Evolutionary conservation across 2,113 vertebrate genomes (phyloP).

Genomic region (Plestiodon gilberti): DNA sequence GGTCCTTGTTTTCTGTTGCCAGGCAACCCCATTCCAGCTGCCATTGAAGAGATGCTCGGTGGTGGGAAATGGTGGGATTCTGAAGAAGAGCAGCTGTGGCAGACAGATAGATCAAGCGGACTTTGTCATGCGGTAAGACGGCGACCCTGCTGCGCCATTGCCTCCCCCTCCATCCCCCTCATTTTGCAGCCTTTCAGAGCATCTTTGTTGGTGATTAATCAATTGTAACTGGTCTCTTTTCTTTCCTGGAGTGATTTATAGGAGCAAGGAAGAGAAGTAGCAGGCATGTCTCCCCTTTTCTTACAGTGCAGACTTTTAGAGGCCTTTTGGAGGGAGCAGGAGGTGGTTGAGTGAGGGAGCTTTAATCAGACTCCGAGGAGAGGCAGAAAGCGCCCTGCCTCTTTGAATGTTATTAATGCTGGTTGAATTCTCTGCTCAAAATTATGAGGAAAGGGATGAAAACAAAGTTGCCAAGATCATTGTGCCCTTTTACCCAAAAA

Average conservation of each 20-base stretch:
- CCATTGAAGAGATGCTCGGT: conserved; percentile 94
- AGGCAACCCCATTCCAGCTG: conserved; percentile 91
- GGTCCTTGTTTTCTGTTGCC: conserved; percentile 76
- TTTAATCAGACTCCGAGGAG: neutral
- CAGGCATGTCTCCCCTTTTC: neutral
- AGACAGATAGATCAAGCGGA: conserved; percentile 89
- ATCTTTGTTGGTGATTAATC: conserved; percentile 38
- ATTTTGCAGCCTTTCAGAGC: conserved; percentile 29
- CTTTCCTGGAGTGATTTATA: neutral
- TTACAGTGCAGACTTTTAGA: neutral
- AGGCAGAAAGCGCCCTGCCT: neutral
- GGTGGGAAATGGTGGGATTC: conserved; percentile 95
- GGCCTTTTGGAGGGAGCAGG: neutral
- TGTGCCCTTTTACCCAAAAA: too few relatives aligned
- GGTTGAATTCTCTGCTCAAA: too few relatives aligned
- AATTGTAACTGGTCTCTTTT: neutral
- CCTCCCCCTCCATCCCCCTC: conserved; percentile 7
- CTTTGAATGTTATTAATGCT: neutral
- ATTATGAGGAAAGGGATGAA: too few relatives aligned
- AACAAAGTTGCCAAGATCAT: too few relatives aligned
- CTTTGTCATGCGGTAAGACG: conserved; percentile 94
- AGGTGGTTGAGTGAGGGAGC: neutral
- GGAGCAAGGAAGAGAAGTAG: neutral
- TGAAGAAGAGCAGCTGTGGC: conserved; percentile 91
- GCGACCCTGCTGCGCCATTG: conserved; percentile 20